Conservation (phyloP, 2,797 vertebrate species). For the Dendrocincla fuliginosa region DNA sequence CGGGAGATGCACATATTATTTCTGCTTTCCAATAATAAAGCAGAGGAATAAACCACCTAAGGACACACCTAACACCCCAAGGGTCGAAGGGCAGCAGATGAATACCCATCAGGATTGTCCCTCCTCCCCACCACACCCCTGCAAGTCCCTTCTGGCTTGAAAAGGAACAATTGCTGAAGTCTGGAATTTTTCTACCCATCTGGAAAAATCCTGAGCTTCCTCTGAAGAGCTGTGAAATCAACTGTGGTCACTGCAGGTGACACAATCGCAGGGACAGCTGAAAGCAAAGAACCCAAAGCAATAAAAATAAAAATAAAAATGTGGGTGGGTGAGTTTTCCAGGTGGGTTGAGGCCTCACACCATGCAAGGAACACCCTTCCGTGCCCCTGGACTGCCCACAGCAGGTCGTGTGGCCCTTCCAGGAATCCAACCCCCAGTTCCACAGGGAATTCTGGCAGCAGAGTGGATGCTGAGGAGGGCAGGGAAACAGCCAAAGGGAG, state of each 20-base stretch:
- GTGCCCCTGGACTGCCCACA: fast-evolving
- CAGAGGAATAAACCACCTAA: not conserved
- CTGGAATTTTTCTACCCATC: not conserved
- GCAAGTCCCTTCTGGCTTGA: not conserved
- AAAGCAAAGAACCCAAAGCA: not conserved
- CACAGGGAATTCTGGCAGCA: no score
- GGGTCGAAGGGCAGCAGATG: not conserved
- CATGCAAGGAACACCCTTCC: not conserved
- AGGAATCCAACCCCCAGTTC: not conserved
- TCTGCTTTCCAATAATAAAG: not conserved
- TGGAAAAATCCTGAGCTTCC: not conserved
- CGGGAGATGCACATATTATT: no score
- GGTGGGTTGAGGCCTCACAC: fast-evolving
- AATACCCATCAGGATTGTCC: not conserved
- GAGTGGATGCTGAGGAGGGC: fast-evolving
- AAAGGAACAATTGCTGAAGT: not conserved
- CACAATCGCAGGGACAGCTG: not conserved
- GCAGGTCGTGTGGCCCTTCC: no score
- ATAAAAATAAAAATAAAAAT: no score
- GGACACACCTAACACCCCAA: not conserved
- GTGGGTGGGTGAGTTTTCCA: not conserved
- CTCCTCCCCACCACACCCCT: not conserved
- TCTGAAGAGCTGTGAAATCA: not conserved
- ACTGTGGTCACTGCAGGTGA: not conserved
- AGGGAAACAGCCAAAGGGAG: not conserved